Evolutionary conservation across 2,797 vertebrate genomes (phyloP).

Genomic region (Siniperca undulata): DNA sequence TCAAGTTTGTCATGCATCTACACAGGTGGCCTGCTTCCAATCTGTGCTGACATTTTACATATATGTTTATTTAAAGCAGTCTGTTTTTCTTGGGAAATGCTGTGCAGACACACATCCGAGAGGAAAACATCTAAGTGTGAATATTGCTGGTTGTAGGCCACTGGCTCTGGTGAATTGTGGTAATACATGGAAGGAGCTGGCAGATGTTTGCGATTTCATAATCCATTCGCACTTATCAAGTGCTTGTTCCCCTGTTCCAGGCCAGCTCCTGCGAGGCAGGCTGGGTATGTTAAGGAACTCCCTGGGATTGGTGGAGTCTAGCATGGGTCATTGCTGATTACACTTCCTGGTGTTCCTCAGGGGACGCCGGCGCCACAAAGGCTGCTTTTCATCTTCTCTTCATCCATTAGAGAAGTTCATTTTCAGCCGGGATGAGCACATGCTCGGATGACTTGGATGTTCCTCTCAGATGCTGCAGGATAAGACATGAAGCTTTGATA

Average conservation of each 20-base stretch:
- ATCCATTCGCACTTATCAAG: constrained; percentile 67
- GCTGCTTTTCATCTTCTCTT: constrained; percentile 53
- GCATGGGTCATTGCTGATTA: constrained; percentile 78
- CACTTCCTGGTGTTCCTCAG: constrained; percentile 71
- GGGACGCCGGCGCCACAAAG: constrained; percentile 39
- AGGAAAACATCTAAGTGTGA: constrained; percentile 6
- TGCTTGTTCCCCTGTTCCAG: constrained; percentile 65
- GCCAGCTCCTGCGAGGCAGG: constrained; percentile 51
- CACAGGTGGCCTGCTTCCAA: constrained; percentile 47
- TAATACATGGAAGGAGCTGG: constrained; percentile 44
- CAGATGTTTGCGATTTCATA: constrained; percentile 55
- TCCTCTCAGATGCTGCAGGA: constrained; percentile 34
- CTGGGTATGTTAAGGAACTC: constrained; percentile 62
- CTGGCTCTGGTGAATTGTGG: constrained; percentile 29
- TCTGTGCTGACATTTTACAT: constrained; percentile 50
- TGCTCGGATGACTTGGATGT: constrained; percentile 43
- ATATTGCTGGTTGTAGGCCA: constrained; percentile 6
- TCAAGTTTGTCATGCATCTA: constrained; percentile 47
- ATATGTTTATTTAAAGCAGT: constrained; percentile 47
- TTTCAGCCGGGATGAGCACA: constrained; percentile 57
- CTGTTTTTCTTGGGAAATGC: not conserved
- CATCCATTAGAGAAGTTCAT: constrained; percentile 61
- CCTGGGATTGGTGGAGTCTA: constrained; percentile 56
- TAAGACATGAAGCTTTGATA: constrained; percentile 43
- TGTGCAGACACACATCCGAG: constrained; percentile 7